A percentile compares a stretch with the other conserved stretches of the same genome.
Conservation (phyloP, 37 sponge, comb jelly and placozoan species). For the Cladorhizidae sp. region DNA sequence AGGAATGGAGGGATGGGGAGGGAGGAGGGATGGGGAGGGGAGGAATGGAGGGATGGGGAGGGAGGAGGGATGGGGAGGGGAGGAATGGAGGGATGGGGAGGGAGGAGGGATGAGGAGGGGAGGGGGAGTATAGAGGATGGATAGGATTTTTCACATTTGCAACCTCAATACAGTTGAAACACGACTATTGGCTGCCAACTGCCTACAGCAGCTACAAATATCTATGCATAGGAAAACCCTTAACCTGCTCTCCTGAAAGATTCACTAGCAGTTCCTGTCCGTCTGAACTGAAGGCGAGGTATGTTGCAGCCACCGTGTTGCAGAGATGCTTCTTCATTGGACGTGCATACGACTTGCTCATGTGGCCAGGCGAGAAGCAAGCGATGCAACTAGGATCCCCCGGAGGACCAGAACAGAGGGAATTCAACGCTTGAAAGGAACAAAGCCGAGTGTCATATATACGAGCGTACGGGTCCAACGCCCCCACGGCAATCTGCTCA, state of each 20-base stretch:
- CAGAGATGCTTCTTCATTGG: not conserved
- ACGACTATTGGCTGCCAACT: too few species aligned
- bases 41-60: too few species aligned
- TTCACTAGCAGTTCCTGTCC: slow-evolving; percentile 86
- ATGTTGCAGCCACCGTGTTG: slow-evolving; percentile 60
- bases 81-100: too few species aligned
- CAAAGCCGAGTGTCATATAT: slow-evolving; percentile 83
- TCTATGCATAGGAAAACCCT: not conserved
- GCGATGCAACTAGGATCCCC: slow-evolving; percentile 52
- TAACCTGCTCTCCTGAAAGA: slow-evolving; percentile 78
- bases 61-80: too few species aligned
- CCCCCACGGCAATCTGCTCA: slow-evolving; percentile 85
- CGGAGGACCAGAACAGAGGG: not conserved
- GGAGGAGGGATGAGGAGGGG: too few species aligned
- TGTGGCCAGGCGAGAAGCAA: slow-evolving; percentile 61
- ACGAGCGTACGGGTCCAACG: slow-evolving; percentile 78
- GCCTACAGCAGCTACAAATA: too few species aligned
- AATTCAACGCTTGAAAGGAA: slow-evolving; percentile 8
- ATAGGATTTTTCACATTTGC: too few species aligned
- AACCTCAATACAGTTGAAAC: too few species aligned
- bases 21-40: too few species aligned
- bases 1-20: too few species aligned
- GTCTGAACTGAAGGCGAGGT: slow-evolving; percentile 71
- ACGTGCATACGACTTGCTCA: not conserved
- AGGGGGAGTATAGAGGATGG: too few species aligned